Evolutionary conservation across 2,888 invertebrate genomes (phyloP), one percentile per base, ranked within the genome.

Genomic region (Catocala sponsa): DNA sequence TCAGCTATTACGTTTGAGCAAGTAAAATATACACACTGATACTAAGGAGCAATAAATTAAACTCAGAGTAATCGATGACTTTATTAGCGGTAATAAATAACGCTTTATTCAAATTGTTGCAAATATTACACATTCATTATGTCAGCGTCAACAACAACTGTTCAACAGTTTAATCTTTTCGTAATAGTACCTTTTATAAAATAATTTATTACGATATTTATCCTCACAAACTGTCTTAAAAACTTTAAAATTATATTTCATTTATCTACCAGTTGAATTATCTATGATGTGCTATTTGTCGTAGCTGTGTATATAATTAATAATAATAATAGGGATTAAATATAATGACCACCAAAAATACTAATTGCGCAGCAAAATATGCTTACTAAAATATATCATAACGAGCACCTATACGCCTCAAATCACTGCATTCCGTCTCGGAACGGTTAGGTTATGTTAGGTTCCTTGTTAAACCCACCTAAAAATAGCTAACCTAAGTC

Each of bases 51-150:
- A 76, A 85, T 86, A 84, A 86, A 86, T 85, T 83, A 80, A 71
- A 66, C 65, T 59, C 59, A 70, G 78, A 74, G 82, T 84, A 86
- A 88, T 88, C 78, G 80, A 87, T 83, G 81, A 78, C 78, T 84
- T 82, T 82, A 85, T 84, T 82, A 83, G 55, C 58, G 65, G 67
- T 74, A 74, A 84, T 88, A 86, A 88, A 89, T 86, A 83, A 86
- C 82, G 64, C 44, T 68, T 77, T 84, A 85, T 88, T 87, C 74
- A 87, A 85, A 86, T 85, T 68, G 69, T 82, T 85, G 82, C 82
- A 82, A 84, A 83, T 84, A 77, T 76, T 79, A 72, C 72, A 78
- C 80, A 80, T 82, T 79, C 76, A 81, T 83, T 80, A 83, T 77
- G 59, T 69, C 54, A 73, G 72, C 73, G 70, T 69, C 79, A 81